phyloP scores from a whole-genome alignment of 2,888 invertebrate species.

The Phalangium opilio region DNA sequence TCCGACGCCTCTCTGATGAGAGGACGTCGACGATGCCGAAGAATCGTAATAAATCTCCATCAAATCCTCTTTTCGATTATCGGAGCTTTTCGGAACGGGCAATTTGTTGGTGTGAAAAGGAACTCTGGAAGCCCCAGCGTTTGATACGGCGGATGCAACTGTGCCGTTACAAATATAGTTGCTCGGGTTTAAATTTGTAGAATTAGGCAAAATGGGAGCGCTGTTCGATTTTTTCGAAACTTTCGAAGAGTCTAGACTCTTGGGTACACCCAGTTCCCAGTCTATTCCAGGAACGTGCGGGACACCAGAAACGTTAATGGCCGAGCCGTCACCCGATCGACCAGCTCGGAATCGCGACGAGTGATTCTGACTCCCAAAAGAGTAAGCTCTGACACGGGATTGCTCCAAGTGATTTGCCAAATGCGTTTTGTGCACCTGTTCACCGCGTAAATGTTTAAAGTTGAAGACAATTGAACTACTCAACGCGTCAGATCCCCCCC shows the following conservation, averaged over 20 bases:
- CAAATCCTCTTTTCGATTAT: slow-evolving; percentile 27
- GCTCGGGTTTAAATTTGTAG: no score
- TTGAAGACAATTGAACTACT: no score
- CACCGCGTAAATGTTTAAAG: no score
- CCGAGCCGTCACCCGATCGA: slow-evolving; percentile 20
- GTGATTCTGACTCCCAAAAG: slow-evolving; percentile 48
- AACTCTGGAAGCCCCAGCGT: background rate
- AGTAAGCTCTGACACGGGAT: slow-evolving; percentile 52
- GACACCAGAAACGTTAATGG: no score
- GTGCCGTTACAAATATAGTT: no score
- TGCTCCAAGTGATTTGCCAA: slow-evolving; percentile 6
- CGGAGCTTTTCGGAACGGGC: slow-evolving; percentile 20
- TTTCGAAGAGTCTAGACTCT: background rate
- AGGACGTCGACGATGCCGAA: no score
- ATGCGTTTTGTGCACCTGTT: background rate
- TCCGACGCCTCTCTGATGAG: background rate
- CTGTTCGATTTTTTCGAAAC: background rate
- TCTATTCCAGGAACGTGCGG: no score
- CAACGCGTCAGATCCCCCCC: no score
- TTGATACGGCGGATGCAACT: no score
- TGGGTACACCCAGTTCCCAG: no score
- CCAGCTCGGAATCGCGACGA: slow-evolving; percentile 18
- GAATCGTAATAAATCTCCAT: slow-evolving; percentile 29
- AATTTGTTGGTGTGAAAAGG: background rate
- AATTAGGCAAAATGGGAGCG: background rate